Percentiles rank a stretch among this genome's conserved stretches.
These are phyloP conservation scores for Formica aserva DNA, from an alignment of 2,888 invertebrate species.

Conservation along the genomic window DNA sequence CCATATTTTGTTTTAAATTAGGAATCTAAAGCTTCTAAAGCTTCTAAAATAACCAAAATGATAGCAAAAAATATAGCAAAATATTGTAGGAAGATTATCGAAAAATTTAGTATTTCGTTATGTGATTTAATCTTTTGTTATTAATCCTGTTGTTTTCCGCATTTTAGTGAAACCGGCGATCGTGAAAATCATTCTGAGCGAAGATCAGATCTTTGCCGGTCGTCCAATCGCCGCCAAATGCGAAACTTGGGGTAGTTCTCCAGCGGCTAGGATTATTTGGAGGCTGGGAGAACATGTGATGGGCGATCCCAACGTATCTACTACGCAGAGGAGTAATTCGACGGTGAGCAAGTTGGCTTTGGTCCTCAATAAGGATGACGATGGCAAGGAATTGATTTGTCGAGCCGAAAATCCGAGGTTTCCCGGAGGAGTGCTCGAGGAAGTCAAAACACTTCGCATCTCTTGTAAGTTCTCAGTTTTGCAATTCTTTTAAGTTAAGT, in stretches of 20 bases:
- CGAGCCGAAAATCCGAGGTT: slow-evolving; percentile 95
- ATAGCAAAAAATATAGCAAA: neutral
- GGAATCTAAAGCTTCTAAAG: neutral
- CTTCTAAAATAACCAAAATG: neutral
- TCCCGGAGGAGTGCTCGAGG: slow-evolving; percentile 92
- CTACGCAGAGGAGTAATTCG: slow-evolving; percentile 88
- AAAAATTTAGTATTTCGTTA: neutral
- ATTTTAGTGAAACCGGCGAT: slow-evolving; percentile 92
- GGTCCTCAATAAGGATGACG: slow-evolving; percentile 92
- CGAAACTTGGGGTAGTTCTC: slow-evolving; percentile 93
- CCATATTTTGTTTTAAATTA: neutral
- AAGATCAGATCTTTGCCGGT: slow-evolving; percentile 91
- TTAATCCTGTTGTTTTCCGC: neutral
- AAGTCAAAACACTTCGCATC: slow-evolving; percentile 92
- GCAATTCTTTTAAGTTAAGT: neutral
- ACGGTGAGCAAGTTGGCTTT: slow-evolving; percentile 91
- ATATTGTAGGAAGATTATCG: neutral
- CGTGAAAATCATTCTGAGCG: slow-evolving; percentile 91
- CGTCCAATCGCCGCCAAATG: slow-evolving; percentile 92
- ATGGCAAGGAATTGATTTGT: slow-evolving; percentile 93
- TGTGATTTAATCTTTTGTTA: neutral
- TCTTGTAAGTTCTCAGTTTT: slow-evolving; percentile 90
- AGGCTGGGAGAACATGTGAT: slow-evolving; percentile 91
- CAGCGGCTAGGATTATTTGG: slow-evolving; percentile 94
- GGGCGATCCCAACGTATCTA: slow-evolving; percentile 88